Conservation (phyloP, 2,797 vertebrate genomes). For the Paratrypauchen microcephalus region DNA sequence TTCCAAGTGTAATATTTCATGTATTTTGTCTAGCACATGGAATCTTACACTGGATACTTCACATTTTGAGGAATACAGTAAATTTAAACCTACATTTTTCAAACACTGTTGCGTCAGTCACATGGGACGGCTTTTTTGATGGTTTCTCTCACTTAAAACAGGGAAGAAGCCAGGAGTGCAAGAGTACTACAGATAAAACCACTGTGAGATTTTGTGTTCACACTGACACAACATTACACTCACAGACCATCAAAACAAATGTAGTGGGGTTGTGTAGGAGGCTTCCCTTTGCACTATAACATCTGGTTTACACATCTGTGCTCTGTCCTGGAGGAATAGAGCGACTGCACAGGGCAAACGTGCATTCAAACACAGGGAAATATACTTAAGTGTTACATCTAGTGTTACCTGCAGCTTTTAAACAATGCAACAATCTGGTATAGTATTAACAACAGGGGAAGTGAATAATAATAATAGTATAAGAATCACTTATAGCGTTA, state of each 20-base stretch:
- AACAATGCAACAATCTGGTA: background rate
- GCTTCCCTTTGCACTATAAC: constrained; percentile 37
- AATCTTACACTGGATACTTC: background rate
- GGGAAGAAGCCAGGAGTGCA: constrained; percentile 11
- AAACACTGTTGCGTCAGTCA: constrained; percentile 1
- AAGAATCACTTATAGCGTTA: no score
- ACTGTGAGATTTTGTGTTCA: background rate
- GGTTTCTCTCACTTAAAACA: constrained; percentile 8
- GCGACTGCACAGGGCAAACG: constrained; percentile 29
- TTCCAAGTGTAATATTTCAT: background rate
- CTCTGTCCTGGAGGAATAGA: constrained; percentile 37
- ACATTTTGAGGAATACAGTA: background rate
- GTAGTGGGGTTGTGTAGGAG: constrained; percentile 32
- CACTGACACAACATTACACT: constrained; percentile 15
- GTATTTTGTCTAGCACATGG: background rate
- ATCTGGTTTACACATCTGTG: constrained; percentile 73
- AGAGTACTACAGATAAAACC: background rate
- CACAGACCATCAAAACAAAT: constrained; percentile 22
- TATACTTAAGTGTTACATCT: background rate
- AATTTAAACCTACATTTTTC: background rate
- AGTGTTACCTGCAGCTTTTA: background rate
- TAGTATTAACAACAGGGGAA: background rate
- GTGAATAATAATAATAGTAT: no score
- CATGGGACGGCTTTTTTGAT: constrained; percentile 12
- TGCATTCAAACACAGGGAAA: constrained; percentile 36